Evolutionary conservation across 2,797 vertebrate genomes (phyloP), one percentile per base, ranked within the genome.

Genomic region (Typhlichthys eigenmanni): DNA sequence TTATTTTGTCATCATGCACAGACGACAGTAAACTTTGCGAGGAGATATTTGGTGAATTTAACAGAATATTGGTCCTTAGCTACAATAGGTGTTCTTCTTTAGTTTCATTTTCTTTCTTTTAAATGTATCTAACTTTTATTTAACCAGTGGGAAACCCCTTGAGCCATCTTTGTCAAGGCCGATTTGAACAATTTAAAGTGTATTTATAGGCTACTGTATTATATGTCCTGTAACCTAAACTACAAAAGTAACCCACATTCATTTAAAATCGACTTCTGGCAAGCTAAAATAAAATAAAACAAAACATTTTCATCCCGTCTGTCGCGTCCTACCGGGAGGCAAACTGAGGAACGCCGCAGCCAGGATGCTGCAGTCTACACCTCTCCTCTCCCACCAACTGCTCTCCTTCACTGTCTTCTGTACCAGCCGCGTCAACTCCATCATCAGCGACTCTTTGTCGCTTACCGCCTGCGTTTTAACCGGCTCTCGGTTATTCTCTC

Each of bases 311-410:
- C 34, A 8, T 4, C 10, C n/a, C 38, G 3, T 13, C 10, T 43
- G 14, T 19, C 38, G 63, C 58, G 62, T 65, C 74, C 93, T 89
- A 96, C 95, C 96, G 10, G 91, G 88, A 0, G 93, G 93, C 64
- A 96, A 72, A 53, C 85, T 76, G 50, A 94, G 73, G 70, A 96
- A 88, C 1, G 93, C 95, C 53, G 90, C 83, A 1, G 82, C 68
- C 1, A 98, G 91, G 85, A 96, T 93, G 86, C 90, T 82, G 89
- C 92, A 92, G 71, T 98, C 96, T 17, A 94, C 29, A 0, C 96
- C 96, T 34, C 90, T 93, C 80, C 86, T 92, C 76, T 98, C 95
- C 96, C 96, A 97, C 96, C 96, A 98, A 86, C 94, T 95, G 92
- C 96, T 96, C 78, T 84, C 85, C 66, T 76, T 87, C 89, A 96